Percentiles rank a stretch among this genome's conserved stretches.
Conservation (phyloP, 1,140 invertebrate species). For the Papilio polytes region DNA sequence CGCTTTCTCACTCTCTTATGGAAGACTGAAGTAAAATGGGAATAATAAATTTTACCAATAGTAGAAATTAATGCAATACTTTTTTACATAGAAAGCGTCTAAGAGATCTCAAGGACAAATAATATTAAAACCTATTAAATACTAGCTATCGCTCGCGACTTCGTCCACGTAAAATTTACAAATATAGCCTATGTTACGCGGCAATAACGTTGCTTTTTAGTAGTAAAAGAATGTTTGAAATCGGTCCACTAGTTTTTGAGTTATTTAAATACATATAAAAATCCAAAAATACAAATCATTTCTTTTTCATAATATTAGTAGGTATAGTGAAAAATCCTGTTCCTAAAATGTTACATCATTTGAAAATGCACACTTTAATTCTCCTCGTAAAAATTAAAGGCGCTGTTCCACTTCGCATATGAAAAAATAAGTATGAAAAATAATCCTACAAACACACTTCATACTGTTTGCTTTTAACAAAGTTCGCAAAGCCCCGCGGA, state of each 20-base stretch:
- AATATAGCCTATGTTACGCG: too few relatives aligned
- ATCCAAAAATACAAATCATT: too few relatives aligned
- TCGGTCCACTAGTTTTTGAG: too few relatives aligned
- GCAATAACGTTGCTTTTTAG: too few relatives aligned
- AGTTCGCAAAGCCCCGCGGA: not conserved
- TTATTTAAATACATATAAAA: too few relatives aligned
- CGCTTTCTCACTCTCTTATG: not conserved
- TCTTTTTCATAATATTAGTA: too few relatives aligned
- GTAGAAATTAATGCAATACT: not conserved
- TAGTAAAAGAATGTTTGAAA: too few relatives aligned
- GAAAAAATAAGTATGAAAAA: constrained; percentile 5
- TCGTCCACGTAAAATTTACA: too few relatives aligned
- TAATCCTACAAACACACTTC: not conserved
- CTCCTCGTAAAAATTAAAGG: not conserved
- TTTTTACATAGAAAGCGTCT: not conserved
- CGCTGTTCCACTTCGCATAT: constrained; percentile 20
- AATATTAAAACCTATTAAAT: too few relatives aligned
- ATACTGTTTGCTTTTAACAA: constrained; percentile 4
- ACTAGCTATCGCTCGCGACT: too few relatives aligned
- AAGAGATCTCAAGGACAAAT: not conserved
- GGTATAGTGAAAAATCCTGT: too few relatives aligned
- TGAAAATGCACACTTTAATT: not conserved
- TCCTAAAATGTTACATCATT: too few relatives aligned
- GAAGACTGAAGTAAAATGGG: not conserved
- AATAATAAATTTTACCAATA: not conserved